These are phyloP conservation scores for Mythimna pallens DNA, from an alignment of 2,888 invertebrate species.

Conservation along the genomic window DNA sequence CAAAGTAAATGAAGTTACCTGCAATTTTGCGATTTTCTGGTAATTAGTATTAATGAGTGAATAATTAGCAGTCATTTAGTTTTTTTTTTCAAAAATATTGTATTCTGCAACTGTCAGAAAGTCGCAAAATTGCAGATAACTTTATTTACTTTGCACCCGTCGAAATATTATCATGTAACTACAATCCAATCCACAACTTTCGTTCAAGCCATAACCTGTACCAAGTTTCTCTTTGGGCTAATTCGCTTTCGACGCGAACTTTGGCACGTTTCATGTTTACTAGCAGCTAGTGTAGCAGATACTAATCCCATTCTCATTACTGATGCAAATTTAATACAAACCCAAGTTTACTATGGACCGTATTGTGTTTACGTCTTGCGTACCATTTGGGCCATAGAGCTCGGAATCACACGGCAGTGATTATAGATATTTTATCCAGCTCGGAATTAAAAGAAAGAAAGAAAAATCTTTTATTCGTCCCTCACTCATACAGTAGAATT, in stretches of 20 bases:
- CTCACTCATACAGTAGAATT: too few species aligned
- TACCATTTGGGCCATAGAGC: conserved; percentile 19
- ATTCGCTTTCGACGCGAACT: conserved; percentile 60
- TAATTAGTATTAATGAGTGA: too few species aligned
- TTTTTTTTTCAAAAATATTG: too few species aligned
- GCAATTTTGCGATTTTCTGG: too few species aligned
- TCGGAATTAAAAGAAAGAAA: too few species aligned
- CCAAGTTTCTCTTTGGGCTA: conserved; percentile 44
- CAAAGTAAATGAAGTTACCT: too few species aligned
- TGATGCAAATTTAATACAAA: conserved; percentile 64
- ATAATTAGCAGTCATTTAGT: too few species aligned
- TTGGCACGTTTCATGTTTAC: conserved; percentile 60
- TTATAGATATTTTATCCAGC: not conserved
- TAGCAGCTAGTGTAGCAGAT: conserved; percentile 49
- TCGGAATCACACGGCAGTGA: not conserved
- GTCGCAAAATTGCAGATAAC: too few species aligned
- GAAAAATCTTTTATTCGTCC: too few species aligned
- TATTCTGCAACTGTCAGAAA: too few species aligned
- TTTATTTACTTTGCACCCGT: too few species aligned
- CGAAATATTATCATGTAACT: conserved; percentile 1
- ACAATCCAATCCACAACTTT: not conserved
- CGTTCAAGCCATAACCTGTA: not conserved
- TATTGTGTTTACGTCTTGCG: conserved; percentile 54
- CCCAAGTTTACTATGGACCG: conserved; percentile 43
- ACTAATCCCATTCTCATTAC: conserved; percentile 58